Evolutionary conservation across 2,113 vertebrate species (phyloP), one percentile per base, ranked within the genome.

Genomic region (Narcine bancroftii): DNA sequence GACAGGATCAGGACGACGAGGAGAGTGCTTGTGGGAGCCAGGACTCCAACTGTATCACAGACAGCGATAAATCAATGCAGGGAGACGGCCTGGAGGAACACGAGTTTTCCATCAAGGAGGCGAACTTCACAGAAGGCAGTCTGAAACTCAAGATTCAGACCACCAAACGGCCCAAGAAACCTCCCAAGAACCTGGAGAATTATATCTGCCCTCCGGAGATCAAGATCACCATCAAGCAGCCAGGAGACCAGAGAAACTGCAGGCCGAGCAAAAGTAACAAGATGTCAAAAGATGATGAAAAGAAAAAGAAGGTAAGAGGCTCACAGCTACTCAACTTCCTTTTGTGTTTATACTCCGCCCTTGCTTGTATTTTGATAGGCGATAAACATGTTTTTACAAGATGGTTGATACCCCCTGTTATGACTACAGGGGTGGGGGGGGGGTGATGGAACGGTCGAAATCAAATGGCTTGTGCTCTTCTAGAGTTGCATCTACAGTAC

Each of bases 21-120:
- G 97, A 97, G 92, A 98, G 97, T 85, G 97, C 97, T 93, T 92
- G 97, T 60, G 96, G 96, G 94, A 95, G 97, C 0, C 96, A 98
- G 95, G 98, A 99, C 95, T 97, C 96, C 93, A 97, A 97, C 95
- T 98, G 96, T 3, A 97, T 97, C 11, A 96, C 96, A 0, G 97
- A 98, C 95, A 98, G 98, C 0, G 98, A 98, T 94, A 97, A 97
- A 93, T 97, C 97, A 97, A 96, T 95, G 92, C 96, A 97, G 0
- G 97, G 97, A 94, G 98, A 99, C 0, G 97, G 96, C 93, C 93
- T 98, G 94, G 98, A 99, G 93, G 98, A 99, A 81, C 98, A 99
- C 95, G 99, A 99, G 91, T 99, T 99, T 96, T 99, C 99, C 93
- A 99, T 99, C 95, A 99, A 99, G 95, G 99, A 99, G 94, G 98